These are phyloP conservation scores for Rhimphoctona megacephalus DNA, from an alignment of 2,888 invertebrate genomes.

Conservation along the genomic window DNA sequence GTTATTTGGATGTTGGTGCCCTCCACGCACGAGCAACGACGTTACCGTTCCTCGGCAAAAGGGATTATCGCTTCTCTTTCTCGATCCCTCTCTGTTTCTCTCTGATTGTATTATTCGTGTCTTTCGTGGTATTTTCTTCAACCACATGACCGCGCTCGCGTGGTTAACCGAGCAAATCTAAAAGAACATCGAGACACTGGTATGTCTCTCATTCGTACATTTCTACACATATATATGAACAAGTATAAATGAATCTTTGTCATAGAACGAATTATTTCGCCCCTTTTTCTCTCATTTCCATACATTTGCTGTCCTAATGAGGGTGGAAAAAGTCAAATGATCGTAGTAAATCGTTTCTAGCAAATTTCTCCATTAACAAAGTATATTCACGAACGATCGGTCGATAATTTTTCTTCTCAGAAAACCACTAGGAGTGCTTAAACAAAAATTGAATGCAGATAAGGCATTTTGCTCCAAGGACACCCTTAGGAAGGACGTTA, in stretches of 20 bases:
- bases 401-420: conserved; percentile 22
- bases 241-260: not conserved
- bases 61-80: conserved; percentile 77
- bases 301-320: conserved; percentile 25
- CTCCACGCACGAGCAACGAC: conserved; percentile 69
- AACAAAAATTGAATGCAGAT: not conserved
- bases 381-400: conserved; percentile 25
- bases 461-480: conserved; percentile 25
- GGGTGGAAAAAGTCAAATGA: conserved; percentile 32
- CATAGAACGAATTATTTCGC: conserved; percentile 13
- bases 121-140: conserved; percentile 38
- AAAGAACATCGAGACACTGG: conserved; percentile 44
- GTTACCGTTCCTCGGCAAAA: conserved; percentile 71
- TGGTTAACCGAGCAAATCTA: conserved; percentile 65
- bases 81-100: conserved; percentile 14
- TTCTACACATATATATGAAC: not conserved
- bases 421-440: not conserved
- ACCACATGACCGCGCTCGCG: conserved; percentile 46
- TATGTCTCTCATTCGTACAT: conserved; percentile 33
- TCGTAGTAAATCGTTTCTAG: conserved; percentile 51
- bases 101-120: conserved; percentile 34
- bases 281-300: conserved; percentile 34
- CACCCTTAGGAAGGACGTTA: no score
- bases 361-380: not conserved
- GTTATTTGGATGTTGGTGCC: conserved; percentile 64